phyloP scores from a whole-genome alignment of 2,797 vertebrate species.

The Pangasius macronema region DNA sequence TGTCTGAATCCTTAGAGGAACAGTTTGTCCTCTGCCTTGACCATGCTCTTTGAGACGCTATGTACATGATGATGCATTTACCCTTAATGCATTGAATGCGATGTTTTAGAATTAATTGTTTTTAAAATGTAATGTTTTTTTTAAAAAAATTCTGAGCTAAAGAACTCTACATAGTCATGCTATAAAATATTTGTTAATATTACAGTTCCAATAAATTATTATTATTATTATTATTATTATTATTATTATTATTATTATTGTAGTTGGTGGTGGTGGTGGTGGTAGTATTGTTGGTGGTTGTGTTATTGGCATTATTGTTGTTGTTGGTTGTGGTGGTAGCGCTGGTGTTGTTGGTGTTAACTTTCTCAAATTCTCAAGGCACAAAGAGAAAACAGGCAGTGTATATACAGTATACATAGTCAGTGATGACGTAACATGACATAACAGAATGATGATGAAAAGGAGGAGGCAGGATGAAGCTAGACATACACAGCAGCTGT shows the following conservation, averaged over 20 bases:
- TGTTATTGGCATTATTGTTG: background rate
- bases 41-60: background rate
- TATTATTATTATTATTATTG: too few species aligned
- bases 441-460: background rate
- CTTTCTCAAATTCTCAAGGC: background rate
- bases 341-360: background rate
- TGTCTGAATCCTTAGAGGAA: constrained; percentile 15
- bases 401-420: background rate
- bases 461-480: background rate
- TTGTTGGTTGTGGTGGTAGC: background rate
- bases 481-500: constrained; percentile 19
- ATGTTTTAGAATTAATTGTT: background rate
- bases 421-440: background rate
- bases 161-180: background rate
- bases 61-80: background rate
- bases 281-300: background rate
- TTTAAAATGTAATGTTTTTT: too few species aligned
- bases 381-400: background rate
- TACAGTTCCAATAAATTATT: background rate
- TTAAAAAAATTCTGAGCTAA: background rate
- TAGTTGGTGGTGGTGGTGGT: background rate
- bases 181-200: background rate
- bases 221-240: too few species aligned
- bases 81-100: background rate
- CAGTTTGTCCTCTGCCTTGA: constrained; percentile 17